A percentile compares a stretch with the other conserved stretches of the same genome.
Conservation (phyloP, 2,797 vertebrate species). For the Lycodopsis pacificus region DNA sequence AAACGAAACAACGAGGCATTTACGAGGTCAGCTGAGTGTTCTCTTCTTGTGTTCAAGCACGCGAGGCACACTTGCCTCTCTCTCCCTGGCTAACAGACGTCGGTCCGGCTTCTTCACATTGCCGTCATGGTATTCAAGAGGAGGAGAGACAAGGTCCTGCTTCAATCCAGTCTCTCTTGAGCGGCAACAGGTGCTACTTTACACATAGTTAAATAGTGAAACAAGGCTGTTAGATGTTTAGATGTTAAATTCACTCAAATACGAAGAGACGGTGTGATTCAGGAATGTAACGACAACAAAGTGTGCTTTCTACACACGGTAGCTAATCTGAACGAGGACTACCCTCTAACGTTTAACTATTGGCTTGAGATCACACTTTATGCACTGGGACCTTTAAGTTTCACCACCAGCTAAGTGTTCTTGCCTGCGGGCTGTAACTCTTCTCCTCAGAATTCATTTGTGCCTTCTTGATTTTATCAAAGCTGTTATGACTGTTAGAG, state of each 20-base stretch:
- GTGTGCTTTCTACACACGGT: neutral
- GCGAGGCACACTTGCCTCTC: too few species aligned
- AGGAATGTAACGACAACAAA: neutral
- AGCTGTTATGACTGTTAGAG: neutral
- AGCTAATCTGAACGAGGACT: neutral
- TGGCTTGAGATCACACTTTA: neutral
- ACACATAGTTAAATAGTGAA: neutral
- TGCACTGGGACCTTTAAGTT: neutral
- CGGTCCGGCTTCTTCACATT: too few species aligned
- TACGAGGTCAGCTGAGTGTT: too few species aligned
- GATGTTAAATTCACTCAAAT: neutral
- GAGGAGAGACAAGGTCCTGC: too few species aligned
- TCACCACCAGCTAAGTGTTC: neutral
- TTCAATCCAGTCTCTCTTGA: too few species aligned
- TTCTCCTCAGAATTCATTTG: neutral
- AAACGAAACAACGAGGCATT: too few species aligned
- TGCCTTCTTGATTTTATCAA: constrained; percentile 7
- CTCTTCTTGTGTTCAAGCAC: too few species aligned
- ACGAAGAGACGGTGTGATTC: neutral
- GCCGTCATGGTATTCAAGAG: too few species aligned
- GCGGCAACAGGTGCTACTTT: neutral
- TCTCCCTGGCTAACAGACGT: too few species aligned
- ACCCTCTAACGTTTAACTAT: neutral
- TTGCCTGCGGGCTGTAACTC: neutral
- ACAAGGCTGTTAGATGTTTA: neutral